These are phyloP conservation scores for Tichodroma muraria DNA, from an alignment of 2,113 vertebrate genomes.

Conservation along the genomic window DNA sequence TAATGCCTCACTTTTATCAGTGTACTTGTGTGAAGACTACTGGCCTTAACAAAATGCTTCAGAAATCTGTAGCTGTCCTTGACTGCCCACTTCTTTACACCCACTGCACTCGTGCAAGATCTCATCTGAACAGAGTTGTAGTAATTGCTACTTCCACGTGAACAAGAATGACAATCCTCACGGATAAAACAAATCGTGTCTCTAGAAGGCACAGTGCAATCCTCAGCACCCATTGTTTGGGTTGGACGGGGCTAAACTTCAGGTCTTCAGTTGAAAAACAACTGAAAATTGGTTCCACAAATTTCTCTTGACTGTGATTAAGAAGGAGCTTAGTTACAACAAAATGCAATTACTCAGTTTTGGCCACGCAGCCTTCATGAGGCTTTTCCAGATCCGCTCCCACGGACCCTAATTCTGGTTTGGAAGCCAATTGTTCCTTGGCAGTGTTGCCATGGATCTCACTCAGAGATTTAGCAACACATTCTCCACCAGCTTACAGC, in stretches of 20 bases:
- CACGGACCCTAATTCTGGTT: slow-evolving; percentile 55
- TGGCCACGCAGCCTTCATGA: slow-evolving; percentile 49
- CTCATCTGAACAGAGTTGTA: neutral
- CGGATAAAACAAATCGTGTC: neutral
- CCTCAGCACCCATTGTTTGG: neutral
- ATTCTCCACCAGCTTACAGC: slow-evolving; percentile 34
- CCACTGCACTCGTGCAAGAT: neutral
- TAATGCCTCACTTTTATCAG: neutral
- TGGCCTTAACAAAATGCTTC: neutral
- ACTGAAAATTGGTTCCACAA: slow-evolving; percentile 29
- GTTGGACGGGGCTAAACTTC: neutral
- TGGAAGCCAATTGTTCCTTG: slow-evolving; percentile 62
- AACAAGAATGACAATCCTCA: neutral
- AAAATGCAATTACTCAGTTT: slow-evolving; percentile 66
- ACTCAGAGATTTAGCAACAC: slow-evolving; percentile 56
- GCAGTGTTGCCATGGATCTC: slow-evolving; percentile 49
- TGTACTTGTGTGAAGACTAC: neutral
- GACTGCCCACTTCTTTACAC: neutral
- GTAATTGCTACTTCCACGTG: neutral
- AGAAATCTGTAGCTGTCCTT: neutral
- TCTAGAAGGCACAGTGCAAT: neutral
- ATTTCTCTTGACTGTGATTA: neutral
- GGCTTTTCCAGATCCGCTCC: slow-evolving; percentile 61
- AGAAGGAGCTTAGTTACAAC: slow-evolving; percentile 59
- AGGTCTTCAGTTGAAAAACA: neutral